phyloP scores from a whole-genome alignment of 2,797 vertebrate species.

The Cygnus olor region DNA sequence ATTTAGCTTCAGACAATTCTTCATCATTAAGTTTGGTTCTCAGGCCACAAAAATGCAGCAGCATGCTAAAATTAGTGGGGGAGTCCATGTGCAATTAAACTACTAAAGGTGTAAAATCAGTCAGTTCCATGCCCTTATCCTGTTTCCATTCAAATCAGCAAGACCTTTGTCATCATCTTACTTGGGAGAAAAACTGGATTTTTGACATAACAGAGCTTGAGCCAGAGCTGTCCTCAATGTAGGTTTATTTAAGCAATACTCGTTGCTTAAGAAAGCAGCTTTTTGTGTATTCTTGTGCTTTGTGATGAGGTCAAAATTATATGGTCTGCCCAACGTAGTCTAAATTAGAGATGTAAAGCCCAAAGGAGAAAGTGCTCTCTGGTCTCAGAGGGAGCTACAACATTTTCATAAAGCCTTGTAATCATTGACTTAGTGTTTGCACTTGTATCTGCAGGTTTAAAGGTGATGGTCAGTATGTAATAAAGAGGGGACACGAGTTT shows the following conservation, averaged over 20 bases:
- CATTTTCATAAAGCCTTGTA: conserved; percentile 19
- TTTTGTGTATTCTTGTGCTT: background rate
- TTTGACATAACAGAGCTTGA: background rate
- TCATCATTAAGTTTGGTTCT: background rate
- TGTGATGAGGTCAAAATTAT: background rate
- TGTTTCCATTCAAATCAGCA: background rate
- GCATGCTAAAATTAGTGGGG: background rate
- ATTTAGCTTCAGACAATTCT: background rate
- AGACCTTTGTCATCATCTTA: background rate
- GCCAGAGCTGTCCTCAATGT: background rate
- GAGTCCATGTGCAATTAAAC: background rate
- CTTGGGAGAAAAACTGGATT: background rate
- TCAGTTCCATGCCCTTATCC: background rate
- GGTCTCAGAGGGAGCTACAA: background rate
- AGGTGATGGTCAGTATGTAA: background rate
- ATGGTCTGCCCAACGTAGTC: background rate
- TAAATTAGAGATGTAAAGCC: background rate
- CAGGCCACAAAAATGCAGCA: background rate
- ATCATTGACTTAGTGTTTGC: conserved; percentile 68
- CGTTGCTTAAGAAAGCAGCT: background rate
- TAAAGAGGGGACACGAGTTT: background rate
- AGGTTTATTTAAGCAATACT: background rate
- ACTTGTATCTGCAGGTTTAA: conserved; percentile 31
- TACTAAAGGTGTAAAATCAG: background rate
- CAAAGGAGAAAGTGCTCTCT: background rate